A percentile compares a stretch with the other conserved stretches of the same genome.
Evolutionary conservation across 1,140 invertebrate species (phyloP).

Genomic region (Harpegnathos saltator): DNA sequence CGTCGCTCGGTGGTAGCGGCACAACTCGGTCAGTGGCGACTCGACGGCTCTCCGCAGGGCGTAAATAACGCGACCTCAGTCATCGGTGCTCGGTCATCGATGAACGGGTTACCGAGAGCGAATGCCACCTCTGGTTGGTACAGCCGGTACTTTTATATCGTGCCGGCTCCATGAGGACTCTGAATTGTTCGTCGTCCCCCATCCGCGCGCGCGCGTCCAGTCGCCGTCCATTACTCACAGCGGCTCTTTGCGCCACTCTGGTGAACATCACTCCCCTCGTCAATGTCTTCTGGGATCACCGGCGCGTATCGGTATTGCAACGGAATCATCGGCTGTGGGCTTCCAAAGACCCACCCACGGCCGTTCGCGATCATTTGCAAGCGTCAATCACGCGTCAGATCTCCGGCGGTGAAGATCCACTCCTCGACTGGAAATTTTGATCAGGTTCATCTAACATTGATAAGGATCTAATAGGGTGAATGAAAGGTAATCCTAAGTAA

Average conservation of each 20-base stretch:
- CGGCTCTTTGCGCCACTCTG: conserved; percentile 43
- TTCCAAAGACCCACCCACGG: too few relatives aligned
- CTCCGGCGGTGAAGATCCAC: too few relatives aligned
- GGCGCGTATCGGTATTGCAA: not conserved
- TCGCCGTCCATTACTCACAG: conserved; percentile 43
- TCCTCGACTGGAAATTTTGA: too few relatives aligned
- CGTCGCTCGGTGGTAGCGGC: not conserved
- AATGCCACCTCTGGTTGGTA: conserved; percentile 79
- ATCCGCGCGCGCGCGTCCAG: conserved; percentile 65
- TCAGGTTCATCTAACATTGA: too few relatives aligned
- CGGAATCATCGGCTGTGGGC: conserved; percentile 3
- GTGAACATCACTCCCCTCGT: not conserved
- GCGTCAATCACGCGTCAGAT: too few relatives aligned
- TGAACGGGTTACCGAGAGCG: conserved; percentile 71
- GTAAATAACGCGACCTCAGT: conserved; percentile 45
- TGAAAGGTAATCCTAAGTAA: too few relatives aligned
- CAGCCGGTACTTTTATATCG: conserved; percentile 81
- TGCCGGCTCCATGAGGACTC: conserved; percentile 79
- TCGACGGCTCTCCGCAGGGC: not conserved
- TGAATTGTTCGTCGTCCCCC: conserved; percentile 80
- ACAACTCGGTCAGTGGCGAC: not conserved
- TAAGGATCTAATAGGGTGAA: too few relatives aligned
- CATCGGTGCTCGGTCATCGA: conserved; percentile 57
- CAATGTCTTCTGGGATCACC: not conserved
- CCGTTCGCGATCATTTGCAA: too few relatives aligned